Conservation (phyloP, 92 coral and sea anemone genomes). For the Pocillopora grandis region DNA sequence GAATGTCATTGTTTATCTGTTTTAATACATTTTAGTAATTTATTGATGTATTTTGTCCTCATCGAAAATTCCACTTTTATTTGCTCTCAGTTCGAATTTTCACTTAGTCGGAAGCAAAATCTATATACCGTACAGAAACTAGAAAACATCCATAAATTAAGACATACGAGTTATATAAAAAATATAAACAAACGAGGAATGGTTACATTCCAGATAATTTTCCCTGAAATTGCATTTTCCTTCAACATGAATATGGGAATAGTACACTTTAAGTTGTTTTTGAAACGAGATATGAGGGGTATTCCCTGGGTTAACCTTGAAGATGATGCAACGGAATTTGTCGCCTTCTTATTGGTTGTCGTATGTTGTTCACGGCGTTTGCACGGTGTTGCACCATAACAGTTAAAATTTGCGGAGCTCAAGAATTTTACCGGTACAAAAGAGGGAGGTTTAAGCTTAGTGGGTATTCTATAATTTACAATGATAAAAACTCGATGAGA, state of each 20-base stretch:
- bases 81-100: too few relatives aligned
- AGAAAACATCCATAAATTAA: too few relatives aligned
- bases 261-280: neutral
- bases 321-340: conserved; percentile 36
- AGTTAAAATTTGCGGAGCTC: conserved; percentile 18
- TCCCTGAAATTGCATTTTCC: too few relatives aligned
- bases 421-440: conserved; percentile 8
- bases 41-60: too few relatives aligned
- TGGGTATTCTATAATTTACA: neutral
- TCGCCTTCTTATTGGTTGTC: conserved; percentile 33
- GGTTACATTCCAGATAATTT: too few relatives aligned
- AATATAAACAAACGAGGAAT: too few relatives aligned
- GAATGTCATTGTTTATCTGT: neutral
- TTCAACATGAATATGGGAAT: neutral
- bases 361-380: conserved; percentile 6
- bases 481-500: neutral
- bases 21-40: neutral
- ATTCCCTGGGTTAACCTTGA: conserved; percentile 1
- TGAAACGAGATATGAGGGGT: neutral
- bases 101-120: too few relatives aligned
- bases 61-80: too few relatives aligned
- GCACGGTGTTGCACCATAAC: conserved; percentile 36
- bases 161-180: too few relatives aligned
- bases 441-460: neutral
- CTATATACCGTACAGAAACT: too few relatives aligned